Percentiles rank a stretch among this genome's conserved stretches.
Evolutionary conservation across 2,113 vertebrate species (phyloP).

Genomic region (Fregata magnificens): DNA sequence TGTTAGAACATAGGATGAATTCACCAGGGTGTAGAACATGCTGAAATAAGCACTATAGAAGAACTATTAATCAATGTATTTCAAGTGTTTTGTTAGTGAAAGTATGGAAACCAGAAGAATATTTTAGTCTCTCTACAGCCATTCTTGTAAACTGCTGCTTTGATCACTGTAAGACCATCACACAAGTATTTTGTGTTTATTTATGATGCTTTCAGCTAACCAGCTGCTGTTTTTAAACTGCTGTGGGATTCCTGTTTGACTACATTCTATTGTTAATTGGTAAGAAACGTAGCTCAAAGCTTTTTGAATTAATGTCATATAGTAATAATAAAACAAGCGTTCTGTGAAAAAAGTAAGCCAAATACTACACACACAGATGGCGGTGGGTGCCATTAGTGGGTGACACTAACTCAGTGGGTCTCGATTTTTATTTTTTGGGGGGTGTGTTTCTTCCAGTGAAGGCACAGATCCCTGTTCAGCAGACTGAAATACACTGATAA

Average conservation of each 20-base stretch:
- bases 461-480: not conserved
- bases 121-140: not conserved
- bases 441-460: not conserved
- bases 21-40: not conserved
- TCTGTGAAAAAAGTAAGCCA: not conserved
- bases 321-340: not conserved
- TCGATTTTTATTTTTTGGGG: not conserved
- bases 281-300: not conserved
- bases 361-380: not conserved
- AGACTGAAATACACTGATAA: not conserved
- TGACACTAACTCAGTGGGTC: not conserved
- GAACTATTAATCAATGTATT: not conserved
- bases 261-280: not conserved
- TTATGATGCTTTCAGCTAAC: constrained; percentile 1
- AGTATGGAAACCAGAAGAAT: not conserved
- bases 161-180: not conserved
- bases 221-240: not conserved
- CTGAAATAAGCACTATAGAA: not conserved
- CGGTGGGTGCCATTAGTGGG: not conserved
- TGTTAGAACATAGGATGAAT: not conserved
- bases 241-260: not conserved
- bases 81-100: not conserved
- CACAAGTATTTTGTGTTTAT: not conserved
- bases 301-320: not conserved
- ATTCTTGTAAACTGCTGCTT: not conserved